Conservation (phyloP, 2,888 invertebrate species). For the Lacanobia wlatinum region DNA sequence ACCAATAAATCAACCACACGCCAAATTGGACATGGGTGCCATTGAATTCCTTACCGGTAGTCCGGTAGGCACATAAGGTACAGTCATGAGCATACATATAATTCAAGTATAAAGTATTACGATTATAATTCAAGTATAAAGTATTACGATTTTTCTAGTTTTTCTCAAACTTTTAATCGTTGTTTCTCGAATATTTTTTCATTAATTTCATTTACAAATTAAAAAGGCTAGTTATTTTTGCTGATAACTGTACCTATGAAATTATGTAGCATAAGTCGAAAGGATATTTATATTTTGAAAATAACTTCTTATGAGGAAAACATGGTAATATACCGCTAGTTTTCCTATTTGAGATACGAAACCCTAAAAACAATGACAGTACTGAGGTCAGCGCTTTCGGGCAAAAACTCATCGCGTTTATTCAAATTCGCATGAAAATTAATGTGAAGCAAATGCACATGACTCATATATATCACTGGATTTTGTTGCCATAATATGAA, state of each 20-base stretch:
- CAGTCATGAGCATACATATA: background rate
- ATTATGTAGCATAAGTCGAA: slow-evolving; percentile 25
- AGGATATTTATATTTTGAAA: slow-evolving; percentile 42
- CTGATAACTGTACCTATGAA: slow-evolving; percentile 7
- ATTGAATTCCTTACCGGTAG: slow-evolving; percentile 23
- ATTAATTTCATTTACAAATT: too few species aligned
- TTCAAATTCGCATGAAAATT: slow-evolving; percentile 46
- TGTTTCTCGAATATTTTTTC: background rate
- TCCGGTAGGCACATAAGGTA: background rate
- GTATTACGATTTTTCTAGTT: too few species aligned
- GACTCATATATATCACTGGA: slow-evolving; percentile 24
- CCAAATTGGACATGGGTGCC: slow-evolving; percentile 26
- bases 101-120: too few species aligned
- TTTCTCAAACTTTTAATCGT: too few species aligned
- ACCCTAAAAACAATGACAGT: slow-evolving; percentile 44
- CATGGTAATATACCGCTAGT: slow-evolving; percentile 11
- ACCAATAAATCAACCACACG: slow-evolving; percentile 17
- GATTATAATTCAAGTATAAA: too few species aligned
- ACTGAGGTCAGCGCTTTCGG: slow-evolving; percentile 40
- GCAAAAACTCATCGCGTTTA: slow-evolving; percentile 50
- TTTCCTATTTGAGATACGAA: background rate
- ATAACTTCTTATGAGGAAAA: slow-evolving; percentile 27
- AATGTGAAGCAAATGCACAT: slow-evolving; percentile 28
- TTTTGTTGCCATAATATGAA: slow-evolving; percentile 10
- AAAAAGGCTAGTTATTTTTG: background rate